Evolutionary conservation across 1,140 invertebrate species (phyloP), one percentile per base, ranked within the genome.

Genomic region (Carcinoscorpius rotundicauda): DNA sequence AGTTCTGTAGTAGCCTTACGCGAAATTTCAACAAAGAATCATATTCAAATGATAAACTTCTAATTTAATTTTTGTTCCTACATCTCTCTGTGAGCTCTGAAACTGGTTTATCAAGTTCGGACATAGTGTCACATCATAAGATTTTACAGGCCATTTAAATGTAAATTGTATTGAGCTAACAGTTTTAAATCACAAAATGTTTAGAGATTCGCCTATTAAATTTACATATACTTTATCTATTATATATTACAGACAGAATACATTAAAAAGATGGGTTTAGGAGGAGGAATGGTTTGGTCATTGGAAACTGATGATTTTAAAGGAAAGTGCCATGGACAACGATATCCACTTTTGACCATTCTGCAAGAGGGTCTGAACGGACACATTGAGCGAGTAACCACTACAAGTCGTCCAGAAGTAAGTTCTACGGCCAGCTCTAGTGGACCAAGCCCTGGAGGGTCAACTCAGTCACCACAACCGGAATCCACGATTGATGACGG

Each of bases 221-320:
- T 29, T 29, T 29, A 29, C 29, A 29, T 29, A 29, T 29, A 29
- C 29, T 29, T 29, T 29, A 29, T 29, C 29, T 29, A 2, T 29
- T 29, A 29, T 55, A 55, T 8, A 55, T 55, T 55, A 78, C 11
- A 78, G 72, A 75, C 77, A 63, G 58, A 66, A 29, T 71, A 58
- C 56, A 55, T 49, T 58, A 64, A 64, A 55, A 64, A 49, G n/a
- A 48, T 64, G 50, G 63, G 70, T 49, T 62, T 81, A 66, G 83
- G 75, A 4, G 83, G 82, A 52, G 76, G 77, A 0, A 84, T 84
- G 83, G 72, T 83, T 4, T 84, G 82, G 82, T 80, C 79, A 5
- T 70, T 84, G 0, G 83, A 84, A 67, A 81, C 81, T 10, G 82
- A 83, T 68, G 82, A 83, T 66, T 82, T 81, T 58, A 72, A 64